These are phyloP conservation scores for Phyllotreta cruciferae DNA, from an alignment of 2,888 invertebrate species.

Conservation along the genomic window DNA sequence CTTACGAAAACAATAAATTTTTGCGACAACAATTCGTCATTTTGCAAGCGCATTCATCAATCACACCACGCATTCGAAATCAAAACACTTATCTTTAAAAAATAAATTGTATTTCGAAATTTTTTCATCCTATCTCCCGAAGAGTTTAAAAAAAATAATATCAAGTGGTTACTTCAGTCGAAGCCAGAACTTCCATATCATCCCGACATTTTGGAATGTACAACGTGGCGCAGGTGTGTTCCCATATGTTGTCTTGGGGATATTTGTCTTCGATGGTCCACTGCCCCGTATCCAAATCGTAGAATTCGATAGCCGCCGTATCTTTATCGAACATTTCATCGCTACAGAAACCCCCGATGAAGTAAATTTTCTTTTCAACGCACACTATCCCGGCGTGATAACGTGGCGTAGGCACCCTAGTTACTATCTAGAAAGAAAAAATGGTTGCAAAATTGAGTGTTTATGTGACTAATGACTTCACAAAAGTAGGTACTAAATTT, in stretches of 20 bases:
- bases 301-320: conserved; percentile 71
- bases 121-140: too few relatives aligned
- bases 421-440: conserved; percentile 58
- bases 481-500: too few relatives aligned
- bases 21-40: conserved; percentile 11
- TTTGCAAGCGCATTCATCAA: not conserved
- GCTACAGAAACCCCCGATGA: conserved; percentile 73
- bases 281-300: conserved; percentile 66
- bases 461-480: too few relatives aligned
- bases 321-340: conserved; percentile 73
- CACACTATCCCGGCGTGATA: conserved; percentile 73
- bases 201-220: conserved; percentile 67
- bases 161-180: conserved; percentile 34
- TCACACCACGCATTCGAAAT: too few relatives aligned
- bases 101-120: too few relatives aligned
- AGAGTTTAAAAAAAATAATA: conserved; percentile 17
- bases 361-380: conserved; percentile 68
- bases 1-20: conserved; percentile 26
- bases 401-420: conserved; percentile 70
- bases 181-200: conserved; percentile 50
- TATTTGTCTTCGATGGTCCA: conserved; percentile 72
- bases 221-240: conserved; percentile 71
- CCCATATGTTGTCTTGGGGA: conserved; percentile 72
- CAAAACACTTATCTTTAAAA: too few relatives aligned
- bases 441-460: not conserved